Evolutionary conservation across 2,797 vertebrate genomes (phyloP), one percentile per base, ranked within the genome.

Genomic region (Cossypha niveicapilla): DNA sequence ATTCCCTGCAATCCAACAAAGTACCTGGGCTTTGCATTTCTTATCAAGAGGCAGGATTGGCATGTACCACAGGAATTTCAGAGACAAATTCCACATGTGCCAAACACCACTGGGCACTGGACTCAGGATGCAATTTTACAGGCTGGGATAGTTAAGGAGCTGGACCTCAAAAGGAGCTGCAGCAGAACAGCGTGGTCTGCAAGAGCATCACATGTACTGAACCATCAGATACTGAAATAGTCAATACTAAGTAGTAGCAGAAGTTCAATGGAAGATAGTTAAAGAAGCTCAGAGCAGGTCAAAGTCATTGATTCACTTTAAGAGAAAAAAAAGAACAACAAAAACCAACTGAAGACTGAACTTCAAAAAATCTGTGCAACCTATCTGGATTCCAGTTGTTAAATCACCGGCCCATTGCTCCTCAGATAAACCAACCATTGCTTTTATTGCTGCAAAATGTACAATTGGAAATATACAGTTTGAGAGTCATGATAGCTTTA

Each of bases 41-140:
- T 56, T 11, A 24, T 3, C 32, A 32, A 32, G 34, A 70, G 34
- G 47, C 22, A 81, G 61, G 13, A 48, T 32, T 42, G 1, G 1
- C 34, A 13, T 3, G 14, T 6, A 8, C 16, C 47, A 35, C 57
- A 25, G 61, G 15, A 10, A 24, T 41, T 14, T 18, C 47, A 39
- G 11, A 48, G 57, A 11, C 7, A 23, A 51, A 30, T 32, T 30
- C 27, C 72, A 19, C 0, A 1, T 32, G 1, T 1, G 42, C 11
- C 42, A 44, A 30, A 30, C 23, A 47, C 50, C 2, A 5, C 63
- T 18, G 37, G n/a, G 63, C 21, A 21, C 3, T 5, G 22, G 24
- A 60, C 39, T 7, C 25, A 30, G 47, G 45, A 28, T 9, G n/a
- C 6, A 11, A 7, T 34, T 66, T 63, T 24, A 61, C 23, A 73